Conservation (phyloP, 2,797 vertebrate species). For the Hirundo rustica region DNA sequence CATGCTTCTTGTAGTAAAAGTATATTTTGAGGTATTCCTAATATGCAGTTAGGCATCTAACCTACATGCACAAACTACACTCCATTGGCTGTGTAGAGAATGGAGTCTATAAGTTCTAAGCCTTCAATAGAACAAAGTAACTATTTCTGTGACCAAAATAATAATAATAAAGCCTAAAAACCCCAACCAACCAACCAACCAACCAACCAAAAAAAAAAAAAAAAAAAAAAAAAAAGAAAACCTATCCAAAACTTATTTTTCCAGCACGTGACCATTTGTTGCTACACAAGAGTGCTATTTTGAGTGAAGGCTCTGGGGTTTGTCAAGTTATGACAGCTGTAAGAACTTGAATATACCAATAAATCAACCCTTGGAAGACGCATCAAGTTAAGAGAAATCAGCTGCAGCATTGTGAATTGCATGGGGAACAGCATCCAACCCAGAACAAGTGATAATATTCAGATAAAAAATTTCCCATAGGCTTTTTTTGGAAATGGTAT, state of each 20-base stretch:
- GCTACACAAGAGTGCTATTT: neutral
- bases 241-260: neutral
- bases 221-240: too few species aligned
- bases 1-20: neutral
- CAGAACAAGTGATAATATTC: neutral
- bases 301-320: conserved; percentile 9
- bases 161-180: neutral
- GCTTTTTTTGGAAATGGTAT: neutral
- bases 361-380: conserved; percentile 1
- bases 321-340: neutral
- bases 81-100: neutral
- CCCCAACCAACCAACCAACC: neutral
- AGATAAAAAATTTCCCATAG: neutral
- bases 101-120: neutral
- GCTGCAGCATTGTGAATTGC: neutral
- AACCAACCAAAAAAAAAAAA: neutral
- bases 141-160: neutral
- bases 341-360: conserved; percentile 12
- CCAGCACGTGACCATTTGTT: neutral
- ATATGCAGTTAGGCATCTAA: neutral
- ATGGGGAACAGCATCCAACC: neutral
- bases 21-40: neutral
- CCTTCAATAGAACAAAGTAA: neutral
- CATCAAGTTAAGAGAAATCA: neutral
- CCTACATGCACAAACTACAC: neutral